phyloP scores from a whole-genome alignment of 2,113 vertebrate species.

The Asarcornis scutulata region DNA sequence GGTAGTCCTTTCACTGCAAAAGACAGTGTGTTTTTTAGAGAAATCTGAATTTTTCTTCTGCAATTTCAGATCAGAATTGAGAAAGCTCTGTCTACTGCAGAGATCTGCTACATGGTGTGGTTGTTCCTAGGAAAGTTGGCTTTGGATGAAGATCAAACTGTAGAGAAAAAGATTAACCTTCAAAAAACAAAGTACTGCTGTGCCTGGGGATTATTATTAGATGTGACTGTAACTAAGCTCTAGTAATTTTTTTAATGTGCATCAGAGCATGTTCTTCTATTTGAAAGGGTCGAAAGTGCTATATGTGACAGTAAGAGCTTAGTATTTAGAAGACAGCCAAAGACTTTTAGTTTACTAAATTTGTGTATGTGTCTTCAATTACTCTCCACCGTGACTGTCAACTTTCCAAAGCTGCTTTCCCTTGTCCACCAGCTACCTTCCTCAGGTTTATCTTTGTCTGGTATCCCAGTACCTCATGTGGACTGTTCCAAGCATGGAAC shows the following conservation, averaged over 20 bases:
- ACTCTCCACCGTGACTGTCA: not conserved
- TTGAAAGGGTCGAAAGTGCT: not conserved
- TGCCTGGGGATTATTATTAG: not conserved
- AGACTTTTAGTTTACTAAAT: not conserved
- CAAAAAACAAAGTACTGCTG: not conserved
- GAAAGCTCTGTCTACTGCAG: not conserved
- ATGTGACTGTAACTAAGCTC: not conserved
- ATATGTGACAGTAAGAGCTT: not conserved
- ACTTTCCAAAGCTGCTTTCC: not conserved
- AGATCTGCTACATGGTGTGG: not conserved
- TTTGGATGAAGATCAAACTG: not conserved
- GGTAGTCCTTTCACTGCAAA: not conserved
- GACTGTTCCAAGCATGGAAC: not conserved
- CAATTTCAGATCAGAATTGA: not conserved
- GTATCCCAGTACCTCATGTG: not conserved
- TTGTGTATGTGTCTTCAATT: not conserved
- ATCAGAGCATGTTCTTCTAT: not conserved
- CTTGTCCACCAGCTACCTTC: not conserved
- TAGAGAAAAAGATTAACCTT: not conserved
- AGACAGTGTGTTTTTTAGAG: not conserved
- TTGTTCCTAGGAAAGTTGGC: not conserved
- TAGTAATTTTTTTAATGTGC: not conserved
- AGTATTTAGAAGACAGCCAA: not conserved
- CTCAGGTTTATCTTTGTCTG: not conserved
- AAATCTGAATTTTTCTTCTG: not conserved